Evolutionary conservation across 1,140 invertebrate genomes (phyloP).

Genomic region (Sesamia nonagrioides): DNA sequence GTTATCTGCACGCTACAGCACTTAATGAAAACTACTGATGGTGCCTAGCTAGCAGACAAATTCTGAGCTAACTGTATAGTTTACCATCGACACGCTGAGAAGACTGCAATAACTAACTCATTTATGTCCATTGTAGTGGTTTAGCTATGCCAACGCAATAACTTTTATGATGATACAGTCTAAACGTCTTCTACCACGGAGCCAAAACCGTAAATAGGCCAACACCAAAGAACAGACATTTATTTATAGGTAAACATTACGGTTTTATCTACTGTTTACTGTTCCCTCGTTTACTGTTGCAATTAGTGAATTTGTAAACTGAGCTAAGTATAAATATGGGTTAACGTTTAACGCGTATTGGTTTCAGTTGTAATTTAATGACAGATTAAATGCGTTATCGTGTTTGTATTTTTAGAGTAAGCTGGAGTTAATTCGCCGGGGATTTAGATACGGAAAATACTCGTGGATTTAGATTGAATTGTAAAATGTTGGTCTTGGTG

Average conservation of each 20-base stretch:
- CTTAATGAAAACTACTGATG: no score
- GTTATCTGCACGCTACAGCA: no score
- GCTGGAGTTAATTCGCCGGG: not conserved
- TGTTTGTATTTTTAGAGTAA: constrained; percentile 24
- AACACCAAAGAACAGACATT: constrained; percentile 25
- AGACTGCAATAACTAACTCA: no score
- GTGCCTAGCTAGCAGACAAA: no score
- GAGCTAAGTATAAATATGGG: not conserved
- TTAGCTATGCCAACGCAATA: not conserved
- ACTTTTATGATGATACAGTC: not conserved
- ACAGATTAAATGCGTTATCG: constrained; percentile 34
- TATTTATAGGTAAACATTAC: constrained; percentile 29
- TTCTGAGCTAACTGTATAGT: no score
- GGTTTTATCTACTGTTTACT: constrained; percentile 31
- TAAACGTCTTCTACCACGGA: constrained; percentile 6
- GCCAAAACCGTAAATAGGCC: constrained; percentile 19
- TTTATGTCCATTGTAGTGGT: not conserved
- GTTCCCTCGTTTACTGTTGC: constrained; percentile 25
- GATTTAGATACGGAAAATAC: not conserved
- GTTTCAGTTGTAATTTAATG: constrained; percentile 25
- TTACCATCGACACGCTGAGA: no score
- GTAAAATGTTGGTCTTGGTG: no score
- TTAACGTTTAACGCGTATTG: not conserved
- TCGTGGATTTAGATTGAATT: not conserved
- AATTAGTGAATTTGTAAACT: constrained; percentile 41